These are phyloP conservation scores for Orchesellides sinensis DNA, from an alignment of 2,888 invertebrate genomes.

Conservation along the genomic window DNA sequence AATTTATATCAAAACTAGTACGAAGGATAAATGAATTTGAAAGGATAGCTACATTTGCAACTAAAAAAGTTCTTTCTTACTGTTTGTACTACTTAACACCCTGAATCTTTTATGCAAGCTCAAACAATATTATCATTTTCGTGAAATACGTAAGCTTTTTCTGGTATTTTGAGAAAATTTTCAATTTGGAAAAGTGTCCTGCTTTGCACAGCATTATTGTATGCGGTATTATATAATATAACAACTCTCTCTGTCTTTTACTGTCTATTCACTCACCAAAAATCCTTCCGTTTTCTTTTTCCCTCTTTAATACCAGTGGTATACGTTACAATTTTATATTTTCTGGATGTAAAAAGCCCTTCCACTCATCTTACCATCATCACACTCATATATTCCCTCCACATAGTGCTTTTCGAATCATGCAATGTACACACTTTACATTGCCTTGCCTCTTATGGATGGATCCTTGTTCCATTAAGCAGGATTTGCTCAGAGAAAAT, in stretches of 20 bases:
- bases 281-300: neutral
- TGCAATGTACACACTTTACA: constrained; percentile 1
- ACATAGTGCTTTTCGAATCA: neutral
- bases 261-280: neutral
- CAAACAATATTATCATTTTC: neutral
- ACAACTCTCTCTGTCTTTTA: too few species aligned
- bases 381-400: neutral
- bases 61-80: too few species aligned
- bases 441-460: constrained; percentile 13
- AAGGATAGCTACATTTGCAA: too few species aligned
- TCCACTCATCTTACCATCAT: too few species aligned
- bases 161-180: neutral
- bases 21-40: too few species aligned
- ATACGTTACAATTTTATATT: constrained; percentile 10
- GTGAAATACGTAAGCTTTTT: neutral
- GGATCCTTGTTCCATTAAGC: constrained; percentile 72
- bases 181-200: constrained; percentile 1
- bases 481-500: constrained; percentile 70
- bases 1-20: neutral
- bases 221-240: too few species aligned
- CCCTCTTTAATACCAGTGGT: neutral
- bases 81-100: too few species aligned
- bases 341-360: constrained; percentile 3
- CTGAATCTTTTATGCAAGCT: neutral
- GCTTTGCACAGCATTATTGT: neutral